phyloP scores from a whole-genome alignment of 2,797 vertebrate species.

The Merluccius polli region DNA sequence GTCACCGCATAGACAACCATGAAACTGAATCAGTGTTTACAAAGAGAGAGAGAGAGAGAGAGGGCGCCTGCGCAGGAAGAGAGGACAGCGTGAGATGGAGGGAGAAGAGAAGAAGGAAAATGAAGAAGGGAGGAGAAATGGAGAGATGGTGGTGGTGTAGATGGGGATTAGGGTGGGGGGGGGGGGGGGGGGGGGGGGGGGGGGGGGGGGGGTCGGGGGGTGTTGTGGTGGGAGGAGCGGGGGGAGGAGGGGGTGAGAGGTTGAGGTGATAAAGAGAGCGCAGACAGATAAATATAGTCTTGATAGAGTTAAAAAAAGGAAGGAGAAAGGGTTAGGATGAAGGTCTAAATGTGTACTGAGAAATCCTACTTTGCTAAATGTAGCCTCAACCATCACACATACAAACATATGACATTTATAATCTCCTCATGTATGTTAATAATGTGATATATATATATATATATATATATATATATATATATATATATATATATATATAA shows the following conservation, averaged over 20 bases:
- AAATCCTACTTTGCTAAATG: too few species aligned
- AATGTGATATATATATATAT: too few species aligned
- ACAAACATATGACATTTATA: too few species aligned
- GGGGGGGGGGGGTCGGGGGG: conserved; percentile 20
- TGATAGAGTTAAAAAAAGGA: background rate
- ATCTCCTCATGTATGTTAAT: too few species aligned
- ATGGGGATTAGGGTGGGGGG: conserved; percentile 15
- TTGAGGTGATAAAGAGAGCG: background rate
- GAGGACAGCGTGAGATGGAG: conserved; percentile 17
- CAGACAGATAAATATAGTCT: background rate
- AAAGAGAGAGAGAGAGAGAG: too few species aligned
- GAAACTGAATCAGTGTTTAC: too few species aligned
- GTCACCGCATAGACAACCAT: too few species aligned
- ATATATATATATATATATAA: too few species aligned
- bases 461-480: too few species aligned
- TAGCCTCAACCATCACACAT: too few species aligned
- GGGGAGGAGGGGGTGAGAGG: conserved; percentile 27
- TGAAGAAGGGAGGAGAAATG: conserved; percentile 2
- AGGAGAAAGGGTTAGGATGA: background rate
- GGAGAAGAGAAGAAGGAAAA: conserved; percentile 10
- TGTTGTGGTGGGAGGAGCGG: conserved; percentile 34
- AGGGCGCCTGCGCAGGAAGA: too few species aligned
- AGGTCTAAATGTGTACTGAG: too few species aligned
- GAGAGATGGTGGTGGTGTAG: conserved; percentile 14
- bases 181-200: conserved; percentile 39